These are phyloP conservation scores for Euproctis similis DNA, from an alignment of 2,888 invertebrate genomes.

Conservation along the genomic window DNA sequence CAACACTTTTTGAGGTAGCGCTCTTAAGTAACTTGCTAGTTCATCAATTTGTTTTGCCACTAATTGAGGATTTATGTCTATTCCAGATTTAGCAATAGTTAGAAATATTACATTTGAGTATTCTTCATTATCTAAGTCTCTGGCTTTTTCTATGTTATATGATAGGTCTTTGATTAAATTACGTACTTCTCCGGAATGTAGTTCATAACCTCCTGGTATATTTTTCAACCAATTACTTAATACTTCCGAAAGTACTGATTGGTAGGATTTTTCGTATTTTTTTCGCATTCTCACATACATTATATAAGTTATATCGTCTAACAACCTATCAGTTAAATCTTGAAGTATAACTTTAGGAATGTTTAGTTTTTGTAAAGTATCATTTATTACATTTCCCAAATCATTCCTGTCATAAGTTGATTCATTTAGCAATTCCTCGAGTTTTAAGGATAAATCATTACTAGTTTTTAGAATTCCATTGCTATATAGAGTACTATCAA, in stretches of 20 bases:
- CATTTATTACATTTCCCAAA: conserved; percentile 8
- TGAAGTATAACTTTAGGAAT: conserved; percentile 4
- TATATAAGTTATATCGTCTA: conserved; percentile 6
- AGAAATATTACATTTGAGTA: conserved; percentile 6
- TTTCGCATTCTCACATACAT: conserved; percentile 4
- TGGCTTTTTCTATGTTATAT: conserved; percentile 3
- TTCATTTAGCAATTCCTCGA: conserved; percentile 15
- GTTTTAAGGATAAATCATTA: conserved; percentile 15
- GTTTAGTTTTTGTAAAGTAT: conserved; percentile 5
- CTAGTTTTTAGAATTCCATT: conserved; percentile 7
- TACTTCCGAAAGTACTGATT: conserved; percentile 9
- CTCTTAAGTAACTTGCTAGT: conserved; percentile 2
- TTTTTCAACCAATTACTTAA: conserved; percentile 23
- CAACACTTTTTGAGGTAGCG: background rate
- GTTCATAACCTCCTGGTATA: conserved; percentile 7
- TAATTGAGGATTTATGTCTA: conserved; percentile 2
- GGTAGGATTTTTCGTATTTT: conserved; percentile 7
- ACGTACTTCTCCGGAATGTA: conserved; percentile 4
- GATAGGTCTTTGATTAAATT: conserved; percentile 6
- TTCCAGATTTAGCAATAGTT: conserved; percentile 2
- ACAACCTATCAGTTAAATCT: conserved; percentile 9
- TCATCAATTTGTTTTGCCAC: conserved; percentile 6
- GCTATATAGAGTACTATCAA: conserved; percentile 1
- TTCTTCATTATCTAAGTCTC: conserved; percentile 2
- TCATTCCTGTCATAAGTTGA: conserved; percentile 10